Evolutionary conservation across 2,113 vertebrate species (phyloP), one percentile per base, ranked within the genome.

Genomic region (Centropus unirufus): DNA sequence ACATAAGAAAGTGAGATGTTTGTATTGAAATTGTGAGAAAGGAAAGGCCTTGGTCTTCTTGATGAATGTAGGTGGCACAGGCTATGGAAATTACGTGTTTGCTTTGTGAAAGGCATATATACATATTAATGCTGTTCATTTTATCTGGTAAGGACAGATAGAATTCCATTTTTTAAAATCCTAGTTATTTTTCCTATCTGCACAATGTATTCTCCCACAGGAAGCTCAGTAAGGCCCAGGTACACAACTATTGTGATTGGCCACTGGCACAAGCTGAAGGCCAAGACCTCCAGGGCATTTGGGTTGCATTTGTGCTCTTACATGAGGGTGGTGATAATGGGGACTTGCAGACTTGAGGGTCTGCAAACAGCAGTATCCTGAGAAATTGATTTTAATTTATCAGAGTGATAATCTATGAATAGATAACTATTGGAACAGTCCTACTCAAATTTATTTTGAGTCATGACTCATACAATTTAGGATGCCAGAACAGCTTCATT

Each of bases 261-360:
- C 21, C 80, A 0, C 4, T 85, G 39, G 11, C 21, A 18, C 34
- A 17, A 29, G 11, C 8, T 5, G 34, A 59, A 19, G 30, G 6
- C n/a, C 42, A 70, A n/a, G 29, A 51, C 21, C 8, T 6, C 30
- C 23, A 18, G 17, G 26, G 19, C 24, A 10, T 1, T 2, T 0
- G 1, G 42, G 19, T 27, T 72, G 14, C 29, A 6, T 39, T 76
- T 80, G 7, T 34, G 19, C 5, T 47, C 63, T 40, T 59, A 40
- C 18, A 7, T 22, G 7, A 49, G 20, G 4, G 6, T n/a, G 30
- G 12, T 36, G 21, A 68, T 14, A 61, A 8, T 16, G 30, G 40
- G 51, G 69, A 58, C 11, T 42, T 57, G 19, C 2, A 9, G 29
- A 32, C n/a, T 72, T 59, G 16, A 54, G 12, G 12, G 9, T 81